phyloP scores from a whole-genome alignment of 2,888 invertebrate species.

The Lypha dubia region DNA sequence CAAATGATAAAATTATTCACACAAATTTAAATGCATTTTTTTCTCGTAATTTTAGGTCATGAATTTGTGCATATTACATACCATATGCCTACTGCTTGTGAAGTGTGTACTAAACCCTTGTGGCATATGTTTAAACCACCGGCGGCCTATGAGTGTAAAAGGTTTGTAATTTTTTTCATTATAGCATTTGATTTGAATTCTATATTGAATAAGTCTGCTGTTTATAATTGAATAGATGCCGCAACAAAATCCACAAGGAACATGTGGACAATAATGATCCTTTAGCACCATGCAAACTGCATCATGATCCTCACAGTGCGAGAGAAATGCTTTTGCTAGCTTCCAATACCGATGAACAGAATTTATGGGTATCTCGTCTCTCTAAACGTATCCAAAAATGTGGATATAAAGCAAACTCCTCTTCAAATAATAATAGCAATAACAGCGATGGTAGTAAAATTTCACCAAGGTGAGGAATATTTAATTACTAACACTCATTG shows the following conservation, averaged over 20 bases:
- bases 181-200: slow-evolving; percentile 19
- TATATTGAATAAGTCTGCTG: slow-evolving; percentile 40
- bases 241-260: slow-evolving; percentile 98
- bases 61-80: slow-evolving; percentile 98
- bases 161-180: slow-evolving; percentile 81
- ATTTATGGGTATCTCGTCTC: slow-evolving; percentile 95
- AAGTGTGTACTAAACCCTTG: slow-evolving; percentile 97
- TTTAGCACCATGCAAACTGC: slow-evolving; percentile 97
- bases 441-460: slow-evolving; percentile 87
- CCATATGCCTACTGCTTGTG: slow-evolving; percentile 99
- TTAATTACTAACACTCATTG: slow-evolving; percentile 25
- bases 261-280: slow-evolving; percentile 93
- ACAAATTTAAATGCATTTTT: not conserved
- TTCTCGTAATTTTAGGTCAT: slow-evolving; percentile 87
- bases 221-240: slow-evolving; percentile 88
- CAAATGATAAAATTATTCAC: not conserved
- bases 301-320: slow-evolving; percentile 96
- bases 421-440: slow-evolving; percentile 83
- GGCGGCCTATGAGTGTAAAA: slow-evolving; percentile 97
- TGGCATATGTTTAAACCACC: slow-evolving; percentile 99
- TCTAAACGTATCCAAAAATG: slow-evolving; percentile 96
- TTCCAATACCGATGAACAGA: slow-evolving; percentile 92
- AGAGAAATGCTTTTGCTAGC: slow-evolving; percentile 97
- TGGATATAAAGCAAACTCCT: slow-evolving; percentile 94
- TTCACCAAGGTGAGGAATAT: slow-evolving; percentile 88